A percentile compares a stretch with the other conserved stretches of the same genome.
Conservation (phyloP, 1,140 invertebrate genomes). For the Caenorhabditis tropicalis region DNA sequence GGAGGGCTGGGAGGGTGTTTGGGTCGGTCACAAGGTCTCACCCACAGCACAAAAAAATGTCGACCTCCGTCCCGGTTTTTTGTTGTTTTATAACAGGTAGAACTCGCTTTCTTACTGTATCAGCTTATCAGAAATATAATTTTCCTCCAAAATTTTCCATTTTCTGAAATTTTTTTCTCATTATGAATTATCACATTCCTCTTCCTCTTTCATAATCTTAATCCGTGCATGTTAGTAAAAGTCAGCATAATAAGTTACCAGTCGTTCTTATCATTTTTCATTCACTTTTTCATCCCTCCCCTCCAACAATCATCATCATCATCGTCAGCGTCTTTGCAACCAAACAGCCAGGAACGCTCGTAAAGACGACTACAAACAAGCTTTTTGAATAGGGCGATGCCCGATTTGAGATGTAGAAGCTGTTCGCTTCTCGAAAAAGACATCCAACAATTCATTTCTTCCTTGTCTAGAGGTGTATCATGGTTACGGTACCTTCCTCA, state of each 20-base stretch:
- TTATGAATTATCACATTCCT: background rate
- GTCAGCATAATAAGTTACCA: constrained; percentile 22
- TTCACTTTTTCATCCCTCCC: background rate
- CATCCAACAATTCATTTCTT: background rate
- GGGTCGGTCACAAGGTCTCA: constrained; percentile 38
- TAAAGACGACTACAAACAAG: constrained; percentile 34
- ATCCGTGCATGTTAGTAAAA: constrained; percentile 32
- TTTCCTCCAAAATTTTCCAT: no score
- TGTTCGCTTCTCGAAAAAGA: background rate
- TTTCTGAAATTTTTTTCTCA: background rate
- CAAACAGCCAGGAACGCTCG: constrained; percentile 18
- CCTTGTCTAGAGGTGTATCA: background rate
- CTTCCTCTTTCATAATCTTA: background rate
- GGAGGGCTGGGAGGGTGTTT: background rate
- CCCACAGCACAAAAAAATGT: constrained; percentile 6
- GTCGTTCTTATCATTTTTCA: constrained; percentile 10
- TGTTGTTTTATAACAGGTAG: background rate
- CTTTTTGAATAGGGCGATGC: constrained; percentile 18
- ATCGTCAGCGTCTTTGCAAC: background rate
- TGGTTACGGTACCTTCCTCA: background rate
- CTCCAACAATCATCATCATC: background rate
- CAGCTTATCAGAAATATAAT: no score
- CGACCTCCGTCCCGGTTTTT: background rate
- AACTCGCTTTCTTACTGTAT: no score
- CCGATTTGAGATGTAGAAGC: constrained; percentile 40